Evolutionary conservation across 2,797 vertebrate genomes (phyloP), one percentile per base, ranked within the genome.

Genomic region (Salmo trutta): DNA sequence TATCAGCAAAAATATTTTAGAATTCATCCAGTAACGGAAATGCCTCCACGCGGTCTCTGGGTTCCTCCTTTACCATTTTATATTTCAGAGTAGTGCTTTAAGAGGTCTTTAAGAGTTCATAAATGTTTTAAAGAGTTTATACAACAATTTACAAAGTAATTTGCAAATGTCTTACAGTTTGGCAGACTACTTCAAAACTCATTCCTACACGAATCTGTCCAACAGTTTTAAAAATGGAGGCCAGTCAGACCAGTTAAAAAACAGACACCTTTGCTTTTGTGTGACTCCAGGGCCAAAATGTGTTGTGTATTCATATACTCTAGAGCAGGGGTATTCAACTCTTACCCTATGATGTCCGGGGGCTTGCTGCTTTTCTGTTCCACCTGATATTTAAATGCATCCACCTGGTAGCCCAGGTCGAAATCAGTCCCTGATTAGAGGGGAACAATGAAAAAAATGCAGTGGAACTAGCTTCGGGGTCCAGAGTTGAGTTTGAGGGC

Each of bases 1-100:
- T 87, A 89, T 92, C 89, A 89, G 83, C 69, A 65, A 80, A 87
- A 85, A 76, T 83, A 74, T 82, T 92, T 86, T 79, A 71, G 31
- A 77, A 90, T 80, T 75, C 80, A 74, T 65, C 54, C 73, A 77
- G 83, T 83, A 81, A 86, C 78, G 82, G 81, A 88, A 88, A 89
- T 82, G 73, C 70, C 81, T 73, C 84, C 0, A 5, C 72, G 36
- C 52, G 70, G 67, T 66, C 80, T 87, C 76, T n/a, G 36, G 77
- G 88, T 89, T 88, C 85, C 77, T 83, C 75, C 78, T 87, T 90
- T 65, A n/a, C 21, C 27, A 8, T 72, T 71, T 65, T 29, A 16
- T 36, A 36, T 51, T 29, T 88, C 0, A 47, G 41, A 7, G 71
- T 79, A 59, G 79, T 75, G 75, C 77, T 74, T 75, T 82, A 75